Evolutionary conservation across 2,113 vertebrate species (phyloP), one percentile per base, ranked within the genome.

Genomic region (Amphilophus citrinellus): DNA sequence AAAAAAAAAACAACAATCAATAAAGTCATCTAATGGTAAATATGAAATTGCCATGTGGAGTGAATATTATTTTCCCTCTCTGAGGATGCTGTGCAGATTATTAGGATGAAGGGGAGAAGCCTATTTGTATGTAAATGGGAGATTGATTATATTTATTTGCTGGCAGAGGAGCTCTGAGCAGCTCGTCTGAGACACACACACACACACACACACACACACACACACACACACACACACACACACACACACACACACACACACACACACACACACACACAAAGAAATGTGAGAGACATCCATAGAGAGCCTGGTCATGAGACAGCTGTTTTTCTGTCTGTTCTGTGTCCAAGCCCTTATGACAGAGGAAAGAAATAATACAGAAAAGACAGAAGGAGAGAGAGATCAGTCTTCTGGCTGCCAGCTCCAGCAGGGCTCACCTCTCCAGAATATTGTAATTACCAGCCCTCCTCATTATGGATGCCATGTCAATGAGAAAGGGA

Each of bases 71-170:
- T 92, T 91, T 92, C 87, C 85, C 88, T 87, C 87, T 87, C 79
- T 85, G 89, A 91, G 93, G 95, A 94, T 90, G 87, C 85, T 60
- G 76, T 83, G 92, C 80, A 90, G 93, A 95, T 96, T 93, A 94
- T 89, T 88, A 93, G 89, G 94, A 94, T 89, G 91, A 95, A 93
- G 84, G 78, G 79, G 84, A 91, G 90, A 94, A 95, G 92, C 92
- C 95, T 90, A 96, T 96, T 96, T 96, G 95, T 95, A 96, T 96
- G 96, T 96, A 96, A 96, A 96, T 96, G 93, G 88, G 27, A 85
- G 93, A 95, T 95, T 96, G 96, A 96, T 96, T 95, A 93, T 96
- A 96, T 96, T 96, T 96, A 96, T 96, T 95, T 96, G 94, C 93
- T 89, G 91, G 88, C 84, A 89, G 84, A 80, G 77, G 80, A 87